Conservation (phyloP, 2,797 vertebrate species). For the Pangasius larnaudii region DNA sequence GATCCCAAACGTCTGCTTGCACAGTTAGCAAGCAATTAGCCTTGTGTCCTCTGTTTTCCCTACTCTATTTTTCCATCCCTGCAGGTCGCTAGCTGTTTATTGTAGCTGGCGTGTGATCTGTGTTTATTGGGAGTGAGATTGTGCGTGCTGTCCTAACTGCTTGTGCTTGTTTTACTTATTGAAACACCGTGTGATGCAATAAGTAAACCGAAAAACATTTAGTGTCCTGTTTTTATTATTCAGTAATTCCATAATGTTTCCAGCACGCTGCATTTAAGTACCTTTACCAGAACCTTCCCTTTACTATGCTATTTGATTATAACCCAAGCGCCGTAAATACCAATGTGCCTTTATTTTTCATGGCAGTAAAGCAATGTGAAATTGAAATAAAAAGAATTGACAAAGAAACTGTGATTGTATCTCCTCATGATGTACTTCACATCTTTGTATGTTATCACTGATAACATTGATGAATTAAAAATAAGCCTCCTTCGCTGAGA, state of each 20-base stretch:
- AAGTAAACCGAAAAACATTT: not conserved
- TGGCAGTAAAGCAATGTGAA: not conserved
- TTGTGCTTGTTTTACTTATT: not conserved
- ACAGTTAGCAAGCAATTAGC: conserved; percentile 2
- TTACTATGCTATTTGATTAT: not conserved
- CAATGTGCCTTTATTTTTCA: not conserved
- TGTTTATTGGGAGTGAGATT: conserved; percentile 5
- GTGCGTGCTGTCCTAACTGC: not conserved
- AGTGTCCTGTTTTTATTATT: not conserved
- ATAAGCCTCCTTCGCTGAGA: not conserved
- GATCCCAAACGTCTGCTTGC: not conserved
- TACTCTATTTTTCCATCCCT: conserved; percentile 4
- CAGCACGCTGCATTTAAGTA: not conserved
- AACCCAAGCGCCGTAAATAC: not conserved
- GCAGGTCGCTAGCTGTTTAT: conserved; percentile 1
- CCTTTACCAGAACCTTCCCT: not conserved
- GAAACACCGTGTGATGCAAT: not conserved
- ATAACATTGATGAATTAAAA: not conserved
- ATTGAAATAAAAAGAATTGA: not conserved
- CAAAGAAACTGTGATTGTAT: not conserved
- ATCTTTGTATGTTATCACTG: not conserved
- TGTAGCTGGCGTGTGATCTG: not conserved
- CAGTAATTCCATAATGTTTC: not conserved
- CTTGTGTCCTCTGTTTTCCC: not conserved
- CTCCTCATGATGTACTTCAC: not conserved